Evolutionary conservation across 2,113 vertebrate genomes (phyloP), one percentile per base, ranked within the genome.

Genomic region (Sphyrna mokarran): DNA sequence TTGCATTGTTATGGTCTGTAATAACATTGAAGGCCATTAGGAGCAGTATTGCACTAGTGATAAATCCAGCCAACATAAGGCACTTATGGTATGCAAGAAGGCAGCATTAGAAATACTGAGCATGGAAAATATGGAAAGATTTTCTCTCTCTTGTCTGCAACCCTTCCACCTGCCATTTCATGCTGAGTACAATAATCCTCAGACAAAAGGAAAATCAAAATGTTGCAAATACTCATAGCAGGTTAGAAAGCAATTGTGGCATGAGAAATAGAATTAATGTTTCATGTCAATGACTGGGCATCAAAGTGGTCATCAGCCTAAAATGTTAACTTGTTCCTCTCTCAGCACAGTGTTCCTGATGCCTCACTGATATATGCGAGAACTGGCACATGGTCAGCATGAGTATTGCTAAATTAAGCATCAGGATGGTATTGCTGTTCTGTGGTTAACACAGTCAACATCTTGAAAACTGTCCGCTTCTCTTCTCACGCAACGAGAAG

Each of bases 1-100:
- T 99, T n/a, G 98, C 98, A 90, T 99, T 99, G 97, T 99, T 97
- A 99, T 99, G 23, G 99, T 98, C 98, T 98, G 99, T 58, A 98
- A 99, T 33, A 33, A 76, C 33, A 76, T 76, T 76, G 72, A 29
- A 76, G 72, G 43, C 80, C 80, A 83, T 1, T 83, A 83, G 4
- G 18, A 83, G 37, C 37, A 83, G 37, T 5, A 3, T 22, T 83
- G 37, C 80, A 40, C 80, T 83, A 18, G 37, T 83, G 16, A n/a
- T 20, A 83, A 22, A 20, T 6, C 80, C 37, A 83, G 80, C 6
- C 37, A 83, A 83, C 37, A n/a, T 16, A 83, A 83, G 6, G n/a
- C 80, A 83, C 37, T 43, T 83, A 83, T 14, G 37, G 8, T 3
- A 40, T 83, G 40, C 80, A 83, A 83, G 37, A n/a, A 83, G 16